These are phyloP conservation scores for Myrmecobius fasciatus DNA, from an alignment of 2,113 vertebrate species.

Conservation along the genomic window DNA sequence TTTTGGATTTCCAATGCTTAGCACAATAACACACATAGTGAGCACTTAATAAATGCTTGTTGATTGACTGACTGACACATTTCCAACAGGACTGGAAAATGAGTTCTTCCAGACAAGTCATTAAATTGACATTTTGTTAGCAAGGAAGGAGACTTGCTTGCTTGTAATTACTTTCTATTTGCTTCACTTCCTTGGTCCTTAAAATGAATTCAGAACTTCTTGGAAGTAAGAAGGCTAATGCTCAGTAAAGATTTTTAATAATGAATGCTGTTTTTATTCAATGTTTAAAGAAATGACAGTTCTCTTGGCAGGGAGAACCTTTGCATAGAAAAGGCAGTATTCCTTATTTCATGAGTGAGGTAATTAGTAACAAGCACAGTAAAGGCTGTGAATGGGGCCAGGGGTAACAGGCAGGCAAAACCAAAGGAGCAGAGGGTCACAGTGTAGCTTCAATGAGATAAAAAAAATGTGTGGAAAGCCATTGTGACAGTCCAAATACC, in stretches of 20 bases:
- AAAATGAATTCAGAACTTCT: slow-evolving; percentile 77
- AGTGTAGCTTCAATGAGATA: not conserved
- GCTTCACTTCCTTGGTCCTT: slow-evolving; percentile 71
- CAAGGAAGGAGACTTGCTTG: slow-evolving; percentile 71
- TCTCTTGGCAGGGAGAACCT: slow-evolving; percentile 62
- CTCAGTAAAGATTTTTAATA: slow-evolving; percentile 70
- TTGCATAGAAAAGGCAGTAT: slow-evolving; percentile 67
- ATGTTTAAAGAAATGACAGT: slow-evolving; percentile 53
- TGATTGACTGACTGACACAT: slow-evolving; percentile 2
- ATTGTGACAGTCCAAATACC: not conserved
- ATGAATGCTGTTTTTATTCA: slow-evolving; percentile 74
- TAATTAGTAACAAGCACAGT: slow-evolving; percentile 66
- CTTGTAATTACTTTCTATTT: slow-evolving; percentile 61
- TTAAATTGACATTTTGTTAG: slow-evolving; percentile 64
- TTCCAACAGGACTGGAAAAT: slow-evolving; percentile 73
- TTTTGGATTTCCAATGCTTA: not conserved
- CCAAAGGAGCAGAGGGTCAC: not conserved
- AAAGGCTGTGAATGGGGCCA: slow-evolving; percentile 60
- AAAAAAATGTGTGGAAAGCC: not conserved
- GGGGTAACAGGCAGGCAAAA: slow-evolving; percentile 71
- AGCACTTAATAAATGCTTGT: not conserved
- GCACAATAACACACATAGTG: not conserved
- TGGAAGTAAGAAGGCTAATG: slow-evolving; percentile 35
- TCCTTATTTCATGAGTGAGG: slow-evolving; percentile 52
- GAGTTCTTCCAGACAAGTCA: slow-evolving; percentile 63